Evolutionary conservation across 2,888 invertebrate genomes (phyloP), one percentile per base, ranked within the genome.

Genomic region (Agrotis segetum): DNA sequence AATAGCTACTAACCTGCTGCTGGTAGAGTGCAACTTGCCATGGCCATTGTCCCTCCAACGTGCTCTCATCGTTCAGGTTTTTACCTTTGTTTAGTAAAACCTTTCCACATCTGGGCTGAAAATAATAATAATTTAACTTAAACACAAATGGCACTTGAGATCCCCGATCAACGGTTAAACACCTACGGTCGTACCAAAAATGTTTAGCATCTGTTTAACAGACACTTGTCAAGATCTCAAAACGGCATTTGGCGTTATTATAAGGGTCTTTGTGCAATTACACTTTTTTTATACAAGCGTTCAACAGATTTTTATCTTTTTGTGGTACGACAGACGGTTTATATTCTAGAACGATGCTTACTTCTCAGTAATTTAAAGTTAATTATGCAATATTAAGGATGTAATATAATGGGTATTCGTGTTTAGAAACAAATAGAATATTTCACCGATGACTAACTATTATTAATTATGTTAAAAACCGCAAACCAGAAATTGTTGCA

Each of bases 1-100:
- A 56, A 0, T 56, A 44, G 24, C 7, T n/a, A 19, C 65, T 16
- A 65, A 65, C 65, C 65, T 65, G 65, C 16, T 56, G 56, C 56
- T 56, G 56, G 14, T 56, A 56, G 34, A 56, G 56, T 34, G 56
- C 56, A 56, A 34, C 14, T 56, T 56, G 56, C 56, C 56, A 56
- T 3, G 56, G 56, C 56, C 56, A 56, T n/a, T 56, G 56, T 56
- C 56, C 56, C 14, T 58, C 40, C 19, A 58, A 16, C 19, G 40
- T 56, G n/a, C 3, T 34, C 7, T 29, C n/a, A n/a, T 56, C 56
- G 14, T 3, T 6, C 34, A 19, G 56, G 34, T n/a, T 14, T 14
- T n/a, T 14, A 5, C n/a, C n/a, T 34, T n/a, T 56, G 34, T 56
- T 56, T 14, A 56, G 6, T 14, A 56, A n/a, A 29, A 56, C 56